Evolutionary conservation across 2,113 vertebrate species (phyloP), one percentile per base, ranked within the genome.

Genomic region (Microtus pennsylvanicus): DNA sequence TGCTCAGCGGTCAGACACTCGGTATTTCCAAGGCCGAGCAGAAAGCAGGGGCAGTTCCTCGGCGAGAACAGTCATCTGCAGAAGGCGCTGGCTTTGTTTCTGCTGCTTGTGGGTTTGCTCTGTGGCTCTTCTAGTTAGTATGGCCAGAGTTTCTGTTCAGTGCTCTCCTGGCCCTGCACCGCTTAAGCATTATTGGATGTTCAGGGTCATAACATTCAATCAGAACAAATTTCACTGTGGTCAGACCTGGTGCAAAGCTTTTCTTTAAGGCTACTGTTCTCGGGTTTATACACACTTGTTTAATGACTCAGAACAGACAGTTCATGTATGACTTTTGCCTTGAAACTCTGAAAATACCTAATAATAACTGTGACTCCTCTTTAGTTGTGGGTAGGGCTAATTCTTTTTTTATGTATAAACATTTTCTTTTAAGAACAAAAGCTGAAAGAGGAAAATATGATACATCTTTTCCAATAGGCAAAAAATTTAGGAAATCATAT

Each of bases 271-370:
- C 28, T 33, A 13, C 19, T 78, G 35, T 70, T 61, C 47, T 67
- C 30, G 63, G 19, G 63, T 63, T 93, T 83, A 38, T 2, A 61
- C 45, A 69, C 33, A 58, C 47, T 76, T 90, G 24, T 63, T 93
- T 91, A 93, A 88, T 80, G 87, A 35, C 6, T 90, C 67, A 92
- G 74, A 72, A 6, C 12, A 91, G 61, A 90, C 87, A n/a, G 61
- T 77, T 85, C 55, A 52, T 45, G 45, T 90, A 88, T 78, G 72
- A 85, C 47, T 83, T 93, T 94, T 94, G 83, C 35, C 38, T 95
- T 38, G 26, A 75, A 83, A 83, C 74, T 82, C 21, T 45, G 61
- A 87, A 94, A 3, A 26, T 33, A 8, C 22, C n/a, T 45, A 21
- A 24, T 33, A 75, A 92, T 33, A 35, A 47, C 45, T 77, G 28